phyloP scores from a whole-genome alignment of 2,797 vertebrate genomes.

The Menidia menidia region DNA sequence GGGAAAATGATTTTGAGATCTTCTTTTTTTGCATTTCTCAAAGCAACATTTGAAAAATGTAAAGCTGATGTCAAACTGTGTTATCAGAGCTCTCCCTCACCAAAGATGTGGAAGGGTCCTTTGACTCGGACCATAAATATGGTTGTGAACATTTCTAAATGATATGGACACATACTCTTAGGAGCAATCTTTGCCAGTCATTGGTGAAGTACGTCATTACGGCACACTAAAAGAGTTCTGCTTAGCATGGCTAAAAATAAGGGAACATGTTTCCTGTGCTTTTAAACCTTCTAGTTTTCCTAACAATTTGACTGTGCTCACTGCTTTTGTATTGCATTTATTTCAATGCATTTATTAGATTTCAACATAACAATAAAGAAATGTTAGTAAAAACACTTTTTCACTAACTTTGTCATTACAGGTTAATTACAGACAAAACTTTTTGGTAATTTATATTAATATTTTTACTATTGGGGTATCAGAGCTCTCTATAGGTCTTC shows the following conservation, averaged over 20 bases:
- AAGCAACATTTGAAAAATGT: neutral
- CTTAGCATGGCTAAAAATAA: too few species aligned
- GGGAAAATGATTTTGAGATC: conserved; percentile 12
- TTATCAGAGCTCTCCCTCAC: conserved; percentile 36
- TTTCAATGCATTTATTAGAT: too few species aligned
- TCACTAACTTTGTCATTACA: neutral
- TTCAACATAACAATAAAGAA: neutral
- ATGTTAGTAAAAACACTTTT: neutral
- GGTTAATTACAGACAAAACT: neutral
- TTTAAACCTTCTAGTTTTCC: too few species aligned
- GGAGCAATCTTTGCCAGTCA: neutral
- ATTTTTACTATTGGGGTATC: neutral
- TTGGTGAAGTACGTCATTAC: too few species aligned
- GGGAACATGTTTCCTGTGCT: too few species aligned
- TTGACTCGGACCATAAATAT: neutral
- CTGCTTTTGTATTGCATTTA: too few species aligned
- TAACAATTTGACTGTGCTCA: too few species aligned
- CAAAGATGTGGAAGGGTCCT: neutral
- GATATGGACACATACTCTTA: neutral
- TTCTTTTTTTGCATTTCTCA: conserved; percentile 1
- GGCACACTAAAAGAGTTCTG: too few species aligned
- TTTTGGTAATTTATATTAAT: neutral
- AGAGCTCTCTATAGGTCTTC: neutral
- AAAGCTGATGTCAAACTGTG: neutral
- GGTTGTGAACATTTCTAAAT: neutral